A percentile compares a stretch with the other conserved stretches of the same genome.
These are phyloP conservation scores for Zaprionus taronus DNA, from an alignment of 1,140 invertebrate species.

Conservation along the genomic window DNA sequence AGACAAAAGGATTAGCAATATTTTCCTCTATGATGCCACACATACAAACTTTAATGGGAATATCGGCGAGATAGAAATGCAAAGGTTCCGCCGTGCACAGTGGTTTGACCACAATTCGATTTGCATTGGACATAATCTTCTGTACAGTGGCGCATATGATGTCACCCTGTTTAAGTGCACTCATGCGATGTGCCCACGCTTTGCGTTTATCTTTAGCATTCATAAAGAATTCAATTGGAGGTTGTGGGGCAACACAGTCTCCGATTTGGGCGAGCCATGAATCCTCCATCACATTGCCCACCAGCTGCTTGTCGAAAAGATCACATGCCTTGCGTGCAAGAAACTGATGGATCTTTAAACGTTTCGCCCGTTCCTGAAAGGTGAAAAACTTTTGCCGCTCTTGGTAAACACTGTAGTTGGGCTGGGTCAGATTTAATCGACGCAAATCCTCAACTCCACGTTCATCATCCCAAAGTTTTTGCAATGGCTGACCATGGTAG, in stretches of 20 bases:
- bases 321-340: constrained; percentile 91
- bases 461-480: constrained; percentile 93
- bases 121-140: constrained; percentile 86
- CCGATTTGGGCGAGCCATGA: constrained; percentile 46
- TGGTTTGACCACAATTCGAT: constrained; percentile 91
- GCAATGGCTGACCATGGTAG: constrained; percentile 93
- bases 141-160: constrained; percentile 92
- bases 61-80: constrained; percentile 91
- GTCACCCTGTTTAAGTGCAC: constrained; percentile 89
- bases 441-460: constrained; percentile 90
- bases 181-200: constrained; percentile 52
- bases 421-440: constrained; percentile 88
- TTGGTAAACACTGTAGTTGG: constrained; percentile 90
- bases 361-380: constrained; percentile 92
- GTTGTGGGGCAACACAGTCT: constrained; percentile 85
- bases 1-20: not conserved
- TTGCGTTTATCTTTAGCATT: constrained; percentile 80
- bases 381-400: constrained; percentile 90
- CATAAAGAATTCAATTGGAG: constrained; percentile 93
- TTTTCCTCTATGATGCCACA: not conserved
- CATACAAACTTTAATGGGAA: constrained; percentile 90
- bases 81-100: constrained; percentile 92
- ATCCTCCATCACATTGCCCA: constrained; percentile 85
- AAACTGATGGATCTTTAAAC: constrained; percentile 93
- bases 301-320: constrained; percentile 86